Base-by-base conservation (phyloP, 2,797 vertebrate genomes). In the Xenopus petersii region DNA sequence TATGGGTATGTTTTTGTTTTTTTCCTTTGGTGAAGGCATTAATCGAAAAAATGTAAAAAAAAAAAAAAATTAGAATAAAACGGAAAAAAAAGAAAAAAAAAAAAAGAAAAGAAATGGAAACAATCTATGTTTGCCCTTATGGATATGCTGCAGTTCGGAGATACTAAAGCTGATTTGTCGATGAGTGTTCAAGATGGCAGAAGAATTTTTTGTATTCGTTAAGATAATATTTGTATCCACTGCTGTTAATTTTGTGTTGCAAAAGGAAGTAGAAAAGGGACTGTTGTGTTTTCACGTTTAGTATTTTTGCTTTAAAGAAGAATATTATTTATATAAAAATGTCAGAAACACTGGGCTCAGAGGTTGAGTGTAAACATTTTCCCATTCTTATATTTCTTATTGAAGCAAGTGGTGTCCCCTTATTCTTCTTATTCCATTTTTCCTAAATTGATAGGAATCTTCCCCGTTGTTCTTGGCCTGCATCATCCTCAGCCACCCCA, bases 291-390 rank as follows among this genome's bases (percentile, higher is more conserved):
- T 92, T 91, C 66, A 54, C 58, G 42, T 70, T 79, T 64, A 64
- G 86, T 87, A 89, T 91, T 91, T 91, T 91, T 89, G 88, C 83
- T 83, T 81, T 83, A 88, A 88, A 90, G 91, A 91, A 89, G 90
- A 86, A 88, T 94, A 94, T 94, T 94, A 93, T 94, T 93, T 95
- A 94, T 97, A 94, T 97, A 93, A 96, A 94, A 30, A 96, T 97
- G 97, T 99, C 96, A 96, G 94, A 92, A 92, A 98, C 96, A 99
- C 96, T 98, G 97, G 96, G 97, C 94, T 95, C 93, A 93, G 92
- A 94, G 92, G 93, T 96, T 92, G 83, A 87, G 88, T 90, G 88
- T 86, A 87, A 87, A 74, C 13, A 64, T 16, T 89, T 88, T 88
- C 87, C 88, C 87, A 87, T 87, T 86, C 86, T 87, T 89, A 88